These are phyloP conservation scores for Potamilus streckersoni DNA, from an alignment of 1,140 invertebrate genomes.

Conservation along the genomic window DNA sequence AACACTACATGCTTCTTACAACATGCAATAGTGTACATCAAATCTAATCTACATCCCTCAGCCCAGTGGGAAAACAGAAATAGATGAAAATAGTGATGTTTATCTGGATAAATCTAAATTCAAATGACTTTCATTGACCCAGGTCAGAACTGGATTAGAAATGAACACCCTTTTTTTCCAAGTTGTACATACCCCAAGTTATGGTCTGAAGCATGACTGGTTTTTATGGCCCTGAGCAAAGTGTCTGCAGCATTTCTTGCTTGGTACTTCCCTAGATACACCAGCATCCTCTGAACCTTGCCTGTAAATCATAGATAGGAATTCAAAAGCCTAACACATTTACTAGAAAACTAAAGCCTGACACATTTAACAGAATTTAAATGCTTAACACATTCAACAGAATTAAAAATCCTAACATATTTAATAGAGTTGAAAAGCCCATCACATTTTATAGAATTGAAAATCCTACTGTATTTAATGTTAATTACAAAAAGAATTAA, in stretches of 20 bases:
- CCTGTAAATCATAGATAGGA: slow-evolving; percentile 40
- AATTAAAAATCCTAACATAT: not conserved
- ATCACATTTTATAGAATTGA: not conserved
- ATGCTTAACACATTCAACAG: not conserved
- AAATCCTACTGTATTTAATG: not conserved
- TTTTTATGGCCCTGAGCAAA: slow-evolving; percentile 60
- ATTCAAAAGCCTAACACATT: slow-evolving; percentile 1
- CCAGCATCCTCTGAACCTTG: slow-evolving; percentile 63
- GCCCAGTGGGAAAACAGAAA: no score
- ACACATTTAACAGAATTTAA: not conserved
- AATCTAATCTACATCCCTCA: no score
- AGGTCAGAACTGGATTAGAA: no score
- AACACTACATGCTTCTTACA: no score
- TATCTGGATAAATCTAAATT: no score
- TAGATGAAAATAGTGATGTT: no score
- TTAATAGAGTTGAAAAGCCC: no score
- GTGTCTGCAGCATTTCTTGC: slow-evolving; percentile 53
- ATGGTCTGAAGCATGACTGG: slow-evolving; percentile 55
- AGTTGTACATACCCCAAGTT: slow-evolving; percentile 58
- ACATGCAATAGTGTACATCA: no score
- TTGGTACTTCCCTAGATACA: slow-evolving; percentile 51
- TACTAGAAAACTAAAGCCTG: not conserved
- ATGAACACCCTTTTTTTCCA: no score
- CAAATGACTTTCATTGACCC: no score
- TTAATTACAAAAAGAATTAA: no score